Conservation (phyloP, 1,140 invertebrate genomes). For the Papilio glaucus region DNA sequence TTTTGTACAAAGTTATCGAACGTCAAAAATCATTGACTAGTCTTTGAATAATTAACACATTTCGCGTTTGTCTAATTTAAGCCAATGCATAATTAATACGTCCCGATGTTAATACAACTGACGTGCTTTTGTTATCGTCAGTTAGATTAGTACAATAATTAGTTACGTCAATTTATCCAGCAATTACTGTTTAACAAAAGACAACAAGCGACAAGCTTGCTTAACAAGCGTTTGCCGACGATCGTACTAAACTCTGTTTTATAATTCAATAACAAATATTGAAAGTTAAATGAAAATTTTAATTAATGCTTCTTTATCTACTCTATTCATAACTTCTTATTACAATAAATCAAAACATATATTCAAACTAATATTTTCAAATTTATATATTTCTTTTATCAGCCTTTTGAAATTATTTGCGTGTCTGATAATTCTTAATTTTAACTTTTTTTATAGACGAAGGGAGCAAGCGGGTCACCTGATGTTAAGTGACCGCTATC, state of each 20-base stretch:
- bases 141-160: conserved; percentile 38
- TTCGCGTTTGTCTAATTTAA: conserved; percentile 45
- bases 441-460: too few species aligned
- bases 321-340: neutral
- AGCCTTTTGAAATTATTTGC: too few species aligned
- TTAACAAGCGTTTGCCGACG: conserved; percentile 13
- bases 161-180: conserved; percentile 36
- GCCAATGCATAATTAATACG: conserved; percentile 46
- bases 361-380: too few species aligned
- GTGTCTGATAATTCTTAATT: too few species aligned
- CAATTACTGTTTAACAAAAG: conserved; percentile 35
- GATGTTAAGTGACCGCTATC: too few species aligned
- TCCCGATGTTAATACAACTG: conserved; percentile 35
- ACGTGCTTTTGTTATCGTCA: conserved; percentile 36
- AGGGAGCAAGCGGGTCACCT: too few species aligned
- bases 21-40: conserved; percentile 13
- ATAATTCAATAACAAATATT: conserved; percentile 10
- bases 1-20: neutral
- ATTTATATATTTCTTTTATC: too few species aligned
- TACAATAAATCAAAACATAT: neutral
- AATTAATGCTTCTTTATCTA: conserved; percentile 10
- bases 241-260: conserved; percentile 15
- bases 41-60: conserved; percentile 3
- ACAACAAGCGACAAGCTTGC: conserved; percentile 30
- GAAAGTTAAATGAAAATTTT: conserved; percentile 8